A percentile compares a stretch with the other conserved stretches of the same genome.
Evolutionary conservation across 2,797 vertebrate species (phyloP).

Genomic region (Margarornis squamiger): DNA sequence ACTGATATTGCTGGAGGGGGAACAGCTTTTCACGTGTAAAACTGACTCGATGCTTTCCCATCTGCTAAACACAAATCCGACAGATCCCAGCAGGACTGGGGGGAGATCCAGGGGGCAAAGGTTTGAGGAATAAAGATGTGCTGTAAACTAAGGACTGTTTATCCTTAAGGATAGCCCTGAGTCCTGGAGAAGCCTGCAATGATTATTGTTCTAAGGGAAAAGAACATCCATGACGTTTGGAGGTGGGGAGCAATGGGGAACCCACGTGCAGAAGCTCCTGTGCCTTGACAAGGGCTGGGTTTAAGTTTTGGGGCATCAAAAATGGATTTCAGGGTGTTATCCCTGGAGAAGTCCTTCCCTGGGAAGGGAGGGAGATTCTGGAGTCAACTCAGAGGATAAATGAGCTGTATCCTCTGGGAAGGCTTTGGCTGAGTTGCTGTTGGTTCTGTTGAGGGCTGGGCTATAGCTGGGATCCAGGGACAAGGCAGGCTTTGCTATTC

Average conservation of each 20-base stretch:
- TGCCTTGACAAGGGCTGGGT: not conserved
- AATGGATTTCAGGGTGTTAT: not conserved
- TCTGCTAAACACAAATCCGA: not conserved
- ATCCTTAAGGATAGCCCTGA: not conserved
- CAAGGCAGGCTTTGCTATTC: not conserved
- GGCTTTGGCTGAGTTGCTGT: not conserved
- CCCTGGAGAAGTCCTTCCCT: not conserved
- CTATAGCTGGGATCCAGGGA: not conserved
- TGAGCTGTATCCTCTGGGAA: not conserved
- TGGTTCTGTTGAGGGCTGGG: not conserved
- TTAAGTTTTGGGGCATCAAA: not conserved
- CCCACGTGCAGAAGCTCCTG: not conserved
- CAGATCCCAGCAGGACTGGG: not conserved
- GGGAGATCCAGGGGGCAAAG: not conserved
- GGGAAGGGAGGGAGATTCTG: not conserved
- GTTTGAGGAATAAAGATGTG: not conserved
- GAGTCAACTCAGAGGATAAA: not conserved
- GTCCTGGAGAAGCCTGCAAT: not conserved
- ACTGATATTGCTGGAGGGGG: not conserved
- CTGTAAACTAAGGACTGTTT: not conserved
- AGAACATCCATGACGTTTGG: not conserved
- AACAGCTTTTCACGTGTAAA: not conserved
- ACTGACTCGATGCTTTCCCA: not conserved
- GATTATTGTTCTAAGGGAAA: not conserved
- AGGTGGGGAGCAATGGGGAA: not conserved